These are phyloP conservation scores for Miltochrista miniata DNA, from an alignment of 2,888 invertebrate species.

Conservation along the genomic window DNA sequence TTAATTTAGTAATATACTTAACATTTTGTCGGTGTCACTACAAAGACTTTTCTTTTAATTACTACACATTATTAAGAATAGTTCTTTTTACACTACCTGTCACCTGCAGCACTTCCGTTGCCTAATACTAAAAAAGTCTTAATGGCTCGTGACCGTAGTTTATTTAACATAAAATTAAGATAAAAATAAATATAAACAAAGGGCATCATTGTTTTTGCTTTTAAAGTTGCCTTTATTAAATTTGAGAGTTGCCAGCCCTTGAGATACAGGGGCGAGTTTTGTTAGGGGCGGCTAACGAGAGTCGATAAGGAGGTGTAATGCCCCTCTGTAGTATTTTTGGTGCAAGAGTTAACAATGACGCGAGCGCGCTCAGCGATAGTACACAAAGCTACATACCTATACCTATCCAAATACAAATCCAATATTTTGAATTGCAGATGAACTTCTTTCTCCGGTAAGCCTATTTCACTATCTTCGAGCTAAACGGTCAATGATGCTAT, in stretches of 20 bases:
- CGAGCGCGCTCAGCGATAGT: not conserved
- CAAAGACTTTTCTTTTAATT: no score
- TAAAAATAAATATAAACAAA: constrained; percentile 19
- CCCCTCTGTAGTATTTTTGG: constrained; percentile 55
- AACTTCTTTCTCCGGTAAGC: no score
- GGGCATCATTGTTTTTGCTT: constrained; percentile 69
- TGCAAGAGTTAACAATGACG: constrained; percentile 23
- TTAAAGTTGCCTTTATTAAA: constrained; percentile 79
- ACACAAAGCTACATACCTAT: no score
- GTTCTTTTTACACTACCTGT: not conserved
- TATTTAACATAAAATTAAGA: not conserved
- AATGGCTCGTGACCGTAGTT: not conserved
- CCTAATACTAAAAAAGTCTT: not conserved
- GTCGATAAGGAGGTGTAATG: constrained; percentile 78
- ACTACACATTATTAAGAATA: no score
- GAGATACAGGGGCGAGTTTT: constrained; percentile 75
- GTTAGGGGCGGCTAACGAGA: constrained; percentile 81
- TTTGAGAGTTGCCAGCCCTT: constrained; percentile 74
- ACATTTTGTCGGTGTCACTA: no score
- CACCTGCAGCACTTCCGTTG: not conserved
- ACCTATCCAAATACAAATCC: no score
- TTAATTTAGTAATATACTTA: no score
- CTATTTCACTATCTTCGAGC: no score
- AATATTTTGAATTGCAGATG: no score
- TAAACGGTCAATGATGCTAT: no score